Evolutionary conservation across 1,140 invertebrate genomes (phyloP).

Genomic region (Sitobion miscanthi): DNA sequence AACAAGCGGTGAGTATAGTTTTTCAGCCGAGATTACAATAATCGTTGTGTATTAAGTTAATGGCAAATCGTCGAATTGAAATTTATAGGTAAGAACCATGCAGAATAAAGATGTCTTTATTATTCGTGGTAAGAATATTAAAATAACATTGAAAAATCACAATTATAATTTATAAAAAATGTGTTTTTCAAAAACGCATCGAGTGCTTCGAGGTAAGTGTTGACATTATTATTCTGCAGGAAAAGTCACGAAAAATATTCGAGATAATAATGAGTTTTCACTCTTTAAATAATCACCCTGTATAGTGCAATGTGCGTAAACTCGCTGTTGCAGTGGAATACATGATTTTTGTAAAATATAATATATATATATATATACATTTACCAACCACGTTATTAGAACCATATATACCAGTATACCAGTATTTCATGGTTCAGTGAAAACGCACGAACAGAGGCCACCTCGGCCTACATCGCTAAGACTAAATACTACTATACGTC

Average conservation of each 20-base stretch:
- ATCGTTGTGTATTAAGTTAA: no score
- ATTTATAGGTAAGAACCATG: not conserved
- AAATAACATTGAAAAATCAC: not conserved
- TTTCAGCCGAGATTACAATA: no score
- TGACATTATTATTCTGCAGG: not conserved
- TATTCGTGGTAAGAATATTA: not conserved
- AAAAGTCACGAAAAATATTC: not conserved
- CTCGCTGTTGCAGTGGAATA: not conserved
- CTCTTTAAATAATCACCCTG: not conserved
- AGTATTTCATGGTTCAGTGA: constrained; percentile 48
- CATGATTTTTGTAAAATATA: not conserved
- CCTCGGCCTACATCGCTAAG: not conserved
- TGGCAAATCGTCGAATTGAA: not conserved
- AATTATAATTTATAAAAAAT: not conserved
- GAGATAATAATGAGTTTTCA: not conserved
- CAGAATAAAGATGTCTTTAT: no score
- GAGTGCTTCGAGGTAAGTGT: not conserved
- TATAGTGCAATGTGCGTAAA: not conserved
- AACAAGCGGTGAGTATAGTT: no score
- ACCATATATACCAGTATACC: constrained; percentile 25
- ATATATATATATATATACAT: not conserved
- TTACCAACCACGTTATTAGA: not conserved
- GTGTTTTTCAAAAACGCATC: not conserved
- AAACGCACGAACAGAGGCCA: not conserved
- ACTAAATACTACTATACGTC: not conserved